Conservation (phyloP, 2,888 invertebrate genomes). For the Ligdia adustata region DNA sequence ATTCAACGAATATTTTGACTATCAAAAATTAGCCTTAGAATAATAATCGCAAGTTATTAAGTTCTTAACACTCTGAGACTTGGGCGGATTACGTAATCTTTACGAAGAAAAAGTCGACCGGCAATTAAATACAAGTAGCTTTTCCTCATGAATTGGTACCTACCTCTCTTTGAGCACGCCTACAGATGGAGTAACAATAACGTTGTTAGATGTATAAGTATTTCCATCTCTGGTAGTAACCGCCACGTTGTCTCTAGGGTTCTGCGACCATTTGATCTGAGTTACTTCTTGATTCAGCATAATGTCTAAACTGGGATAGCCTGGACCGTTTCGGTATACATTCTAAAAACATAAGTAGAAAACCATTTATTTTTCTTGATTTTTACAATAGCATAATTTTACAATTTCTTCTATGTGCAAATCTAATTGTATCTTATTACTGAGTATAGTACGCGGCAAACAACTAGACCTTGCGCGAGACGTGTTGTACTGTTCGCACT, state of each 20-base stretch:
- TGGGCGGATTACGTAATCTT: too few relatives aligned
- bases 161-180: slow-evolving; percentile 87
- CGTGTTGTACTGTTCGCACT: too few relatives aligned
- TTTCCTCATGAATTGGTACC: background rate
- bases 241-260: slow-evolving; percentile 48
- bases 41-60: too few relatives aligned
- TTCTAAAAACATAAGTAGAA: slow-evolving; percentile 47
- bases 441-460: too few relatives aligned
- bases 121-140: background rate
- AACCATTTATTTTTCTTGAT: too few relatives aligned
- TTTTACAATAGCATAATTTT: too few relatives aligned
- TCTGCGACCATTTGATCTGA: slow-evolving; percentile 52
- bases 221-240: slow-evolving; percentile 80
- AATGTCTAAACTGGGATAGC: slow-evolving; percentile 53
- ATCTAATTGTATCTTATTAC: too few relatives aligned
- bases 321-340: slow-evolving; percentile 61
- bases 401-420: too few relatives aligned
- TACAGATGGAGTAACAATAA: slow-evolving; percentile 87
- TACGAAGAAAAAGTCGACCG: too few relatives aligned
- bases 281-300: slow-evolving; percentile 60
- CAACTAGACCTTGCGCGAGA: too few relatives aligned
- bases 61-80: too few relatives aligned
- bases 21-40: too few relatives aligned
- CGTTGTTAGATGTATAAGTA: slow-evolving; percentile 82
- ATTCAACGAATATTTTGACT: background rate